These are phyloP conservation scores for Acanthoscelides obtectus DNA, from an alignment of 2,888 invertebrate genomes.

Conservation along the genomic window DNA sequence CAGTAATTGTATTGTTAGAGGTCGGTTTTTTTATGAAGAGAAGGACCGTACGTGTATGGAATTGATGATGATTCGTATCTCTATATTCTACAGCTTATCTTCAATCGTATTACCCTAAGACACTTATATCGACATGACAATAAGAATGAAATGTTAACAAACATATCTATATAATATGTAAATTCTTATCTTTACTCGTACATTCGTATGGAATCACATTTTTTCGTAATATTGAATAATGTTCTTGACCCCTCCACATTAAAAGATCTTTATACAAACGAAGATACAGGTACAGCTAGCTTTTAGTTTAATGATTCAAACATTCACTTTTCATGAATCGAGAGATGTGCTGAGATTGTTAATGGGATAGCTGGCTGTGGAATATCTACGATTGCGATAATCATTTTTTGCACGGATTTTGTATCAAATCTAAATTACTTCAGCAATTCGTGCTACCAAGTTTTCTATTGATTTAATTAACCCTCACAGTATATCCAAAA, in stretches of 20 bases:
- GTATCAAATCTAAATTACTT: no score
- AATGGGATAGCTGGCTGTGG: not conserved
- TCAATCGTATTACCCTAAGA: not conserved
- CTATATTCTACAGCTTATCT: not conserved
- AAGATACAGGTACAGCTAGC: slow-evolving; percentile 13
- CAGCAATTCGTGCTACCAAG: no score
- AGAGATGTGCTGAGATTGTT: not conserved
- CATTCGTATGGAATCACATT: slow-evolving; percentile 31
- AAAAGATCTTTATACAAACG: slow-evolving; percentile 10
- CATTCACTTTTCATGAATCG: not conserved
- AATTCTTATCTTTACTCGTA: not conserved
- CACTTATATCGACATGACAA: slow-evolving; percentile 1
- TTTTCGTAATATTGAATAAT: slow-evolving; percentile 19
- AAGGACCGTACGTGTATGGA: not conserved
- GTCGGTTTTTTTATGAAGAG: no score
- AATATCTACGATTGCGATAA: not conserved
- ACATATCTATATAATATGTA: not conserved
- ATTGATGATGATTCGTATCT: not conserved
- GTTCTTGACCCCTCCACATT: slow-evolving; percentile 12
- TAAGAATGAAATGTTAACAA: not conserved
- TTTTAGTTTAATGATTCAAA: not conserved
- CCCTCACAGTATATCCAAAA: no score
- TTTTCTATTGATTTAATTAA: no score
- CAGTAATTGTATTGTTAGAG: no score
- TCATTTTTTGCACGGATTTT: no score